Base-by-base conservation (phyloP, 2,113 vertebrate genomes). In the Synodontis membranacea region DNA sequence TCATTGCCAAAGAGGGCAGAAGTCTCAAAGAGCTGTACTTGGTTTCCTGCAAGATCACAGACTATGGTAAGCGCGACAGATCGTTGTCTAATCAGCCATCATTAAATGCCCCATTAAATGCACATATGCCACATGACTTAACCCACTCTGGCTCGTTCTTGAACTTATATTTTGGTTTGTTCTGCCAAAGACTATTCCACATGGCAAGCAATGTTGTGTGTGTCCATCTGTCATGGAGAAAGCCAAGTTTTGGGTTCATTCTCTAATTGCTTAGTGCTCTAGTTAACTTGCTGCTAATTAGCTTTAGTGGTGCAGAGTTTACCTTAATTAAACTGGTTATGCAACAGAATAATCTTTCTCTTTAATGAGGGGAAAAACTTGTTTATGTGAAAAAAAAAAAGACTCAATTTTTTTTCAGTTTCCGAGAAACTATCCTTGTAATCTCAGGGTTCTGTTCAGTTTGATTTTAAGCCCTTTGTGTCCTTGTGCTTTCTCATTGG, bases 31-130 rank as follows among this genome's bases (percentile, higher is more conserved):
- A 99, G 92, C 96, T 99, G 28, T 99, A 99, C 89, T 95, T 99
- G 81, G 98, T 99, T 87, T 99, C 98, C 87, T 99, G 98, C 94
- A 99, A 99, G 94, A 98, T 99, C 95, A 99, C 98, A 81, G 98
- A 99, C 92, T 95, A 97, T 90, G 98, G 98, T 99, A 97, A 89
- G 96, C 94, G 84, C 85, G 9, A 37, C 3, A 31, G 50, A 25
- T 62, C 23, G 19, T 34, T 39, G 31, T 68, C 54, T 56, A 56
- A 83, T 50, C 81, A 50, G 56, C 37, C 23, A 11, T 58, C 54
- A 28, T 58, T 66, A 83, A 52, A 21, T 68, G 44, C 62, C 12
- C 42, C 46, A 52, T 83, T 37, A 83, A 50, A 50, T 83, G 17
- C 28, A 31, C 62, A 83, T 50, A 68, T 50, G 60, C 81, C 44